These are phyloP conservation scores for Vidua macroura DNA, from an alignment of 2,113 vertebrate species.

Conservation along the genomic window DNA sequence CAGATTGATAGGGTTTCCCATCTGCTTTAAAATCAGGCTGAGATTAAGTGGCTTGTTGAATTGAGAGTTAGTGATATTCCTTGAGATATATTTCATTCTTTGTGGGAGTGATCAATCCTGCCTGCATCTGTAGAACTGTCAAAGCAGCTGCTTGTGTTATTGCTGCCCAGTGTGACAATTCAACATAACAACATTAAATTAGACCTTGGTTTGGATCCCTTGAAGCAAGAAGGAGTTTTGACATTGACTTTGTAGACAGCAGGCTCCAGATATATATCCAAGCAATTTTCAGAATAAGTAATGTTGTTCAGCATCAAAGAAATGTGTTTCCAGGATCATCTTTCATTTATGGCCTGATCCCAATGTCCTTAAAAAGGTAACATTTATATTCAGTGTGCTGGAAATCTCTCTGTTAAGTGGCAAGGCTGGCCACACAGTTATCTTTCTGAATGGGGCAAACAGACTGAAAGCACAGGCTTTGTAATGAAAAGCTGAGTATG, in stretches of 20 bases:
- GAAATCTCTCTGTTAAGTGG: neutral
- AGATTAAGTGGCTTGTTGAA: neutral
- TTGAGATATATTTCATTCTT: slow-evolving; percentile 3
- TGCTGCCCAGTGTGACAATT: neutral
- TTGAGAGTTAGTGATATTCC: neutral
- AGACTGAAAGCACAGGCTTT: neutral
- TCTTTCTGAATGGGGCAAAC: neutral
- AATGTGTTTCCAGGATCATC: neutral
- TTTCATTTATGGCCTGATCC: neutral
- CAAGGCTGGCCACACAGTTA: neutral
- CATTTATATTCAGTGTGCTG: neutral
- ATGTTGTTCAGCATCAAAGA: neutral
- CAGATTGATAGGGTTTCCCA: neutral
- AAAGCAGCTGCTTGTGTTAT: neutral
- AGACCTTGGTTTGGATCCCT: neutral
- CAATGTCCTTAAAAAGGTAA: neutral
- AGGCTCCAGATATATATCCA: neutral
- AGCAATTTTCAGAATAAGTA: neutral
- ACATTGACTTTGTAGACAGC: neutral
- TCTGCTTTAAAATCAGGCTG: neutral
- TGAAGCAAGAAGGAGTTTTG: neutral
- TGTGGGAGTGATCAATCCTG: neutral
- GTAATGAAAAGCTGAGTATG: neutral
- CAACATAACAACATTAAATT: neutral
- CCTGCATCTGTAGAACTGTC: neutral